Conservation (phyloP, 1,140 invertebrate genomes). For the Leptoteleia sp. region DNA sequence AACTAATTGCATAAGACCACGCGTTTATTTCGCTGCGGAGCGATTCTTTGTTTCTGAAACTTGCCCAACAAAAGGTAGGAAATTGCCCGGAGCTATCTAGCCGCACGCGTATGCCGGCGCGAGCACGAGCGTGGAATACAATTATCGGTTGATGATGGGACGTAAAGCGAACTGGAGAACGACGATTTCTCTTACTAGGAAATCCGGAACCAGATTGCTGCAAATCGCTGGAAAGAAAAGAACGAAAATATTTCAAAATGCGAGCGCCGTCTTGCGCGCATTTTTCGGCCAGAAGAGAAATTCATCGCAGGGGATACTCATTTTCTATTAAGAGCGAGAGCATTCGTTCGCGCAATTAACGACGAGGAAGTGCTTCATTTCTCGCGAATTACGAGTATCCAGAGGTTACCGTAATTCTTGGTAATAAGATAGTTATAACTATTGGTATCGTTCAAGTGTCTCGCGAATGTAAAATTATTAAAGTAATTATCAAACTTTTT, state of each 20-base stretch:
- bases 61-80: constrained; percentile 73
- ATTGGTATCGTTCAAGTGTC: no score
- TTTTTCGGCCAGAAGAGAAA: constrained; percentile 40
- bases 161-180: constrained; percentile 58
- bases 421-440: no score
- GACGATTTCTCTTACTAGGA: constrained; percentile 67
- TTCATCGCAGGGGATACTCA: constrained; percentile 1
- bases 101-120: constrained; percentile 54
- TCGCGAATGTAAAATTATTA: no score
- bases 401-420: no score
- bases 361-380: constrained; percentile 17
- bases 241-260: constrained; percentile 48
- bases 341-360: not conserved
- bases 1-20: constrained; percentile 78
- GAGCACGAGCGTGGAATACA: constrained; percentile 62
- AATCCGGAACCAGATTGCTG: constrained; percentile 56
- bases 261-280: constrained; percentile 3
- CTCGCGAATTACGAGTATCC: not conserved
- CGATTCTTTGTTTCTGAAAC: constrained; percentile 67
- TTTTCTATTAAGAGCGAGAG: constrained; percentile 1
- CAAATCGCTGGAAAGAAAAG: constrained; percentile 50
- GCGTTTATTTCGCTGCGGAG: constrained; percentile 72
- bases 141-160: constrained; percentile 68
- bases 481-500: no score
- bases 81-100: constrained; percentile 68